A percentile compares a stretch with the other conserved stretches of the same genome.
Conservation (phyloP, 2,888 invertebrate species). For the Caenorhabditis plicata region DNA sequence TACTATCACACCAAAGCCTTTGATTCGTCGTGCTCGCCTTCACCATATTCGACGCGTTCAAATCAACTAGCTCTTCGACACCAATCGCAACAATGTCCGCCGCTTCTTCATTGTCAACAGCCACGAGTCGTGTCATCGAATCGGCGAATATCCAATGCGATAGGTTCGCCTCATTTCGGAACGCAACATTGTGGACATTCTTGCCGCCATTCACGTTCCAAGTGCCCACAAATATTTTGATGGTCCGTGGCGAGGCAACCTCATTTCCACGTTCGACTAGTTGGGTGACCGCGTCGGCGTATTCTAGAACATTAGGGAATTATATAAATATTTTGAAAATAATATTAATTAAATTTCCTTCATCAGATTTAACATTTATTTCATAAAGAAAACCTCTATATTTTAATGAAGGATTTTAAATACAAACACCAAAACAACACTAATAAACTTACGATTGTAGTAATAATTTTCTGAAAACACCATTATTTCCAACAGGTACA, state of each 20-base stretch:
- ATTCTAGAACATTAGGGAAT: conserved; percentile 50
- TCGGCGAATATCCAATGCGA: conserved; percentile 67
- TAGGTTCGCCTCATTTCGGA: conserved; percentile 67
- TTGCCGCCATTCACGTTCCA: conserved; percentile 99
- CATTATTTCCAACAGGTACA: background rate
- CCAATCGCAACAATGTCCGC: conserved; percentile 95
- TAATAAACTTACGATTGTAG: conserved; percentile 68
- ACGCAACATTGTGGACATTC: conserved; percentile 90
- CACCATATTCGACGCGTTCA: conserved; percentile 96
- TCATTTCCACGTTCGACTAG: conserved; percentile 53
- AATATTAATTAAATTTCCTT: too few species aligned
- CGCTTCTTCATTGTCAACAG: conserved; percentile 30
- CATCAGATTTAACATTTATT: too few species aligned
- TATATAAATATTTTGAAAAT: too few species aligned
- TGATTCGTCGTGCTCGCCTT: conserved; percentile 91
- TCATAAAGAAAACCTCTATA: too few species aligned
- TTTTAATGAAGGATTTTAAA: background rate
- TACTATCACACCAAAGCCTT: conserved; percentile 89
- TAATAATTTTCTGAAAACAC: conserved; percentile 52
- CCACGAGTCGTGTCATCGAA: conserved; percentile 35
- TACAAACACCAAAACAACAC: conserved; percentile 16
- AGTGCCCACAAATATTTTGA: conserved; percentile 72
- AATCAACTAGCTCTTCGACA: conserved; percentile 97
- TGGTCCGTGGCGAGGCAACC: conserved; percentile 42
- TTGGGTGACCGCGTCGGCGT: conserved; percentile 52